phyloP scores from a whole-genome alignment of 1,140 invertebrate species.

The Adelges cooleyi region DNA sequence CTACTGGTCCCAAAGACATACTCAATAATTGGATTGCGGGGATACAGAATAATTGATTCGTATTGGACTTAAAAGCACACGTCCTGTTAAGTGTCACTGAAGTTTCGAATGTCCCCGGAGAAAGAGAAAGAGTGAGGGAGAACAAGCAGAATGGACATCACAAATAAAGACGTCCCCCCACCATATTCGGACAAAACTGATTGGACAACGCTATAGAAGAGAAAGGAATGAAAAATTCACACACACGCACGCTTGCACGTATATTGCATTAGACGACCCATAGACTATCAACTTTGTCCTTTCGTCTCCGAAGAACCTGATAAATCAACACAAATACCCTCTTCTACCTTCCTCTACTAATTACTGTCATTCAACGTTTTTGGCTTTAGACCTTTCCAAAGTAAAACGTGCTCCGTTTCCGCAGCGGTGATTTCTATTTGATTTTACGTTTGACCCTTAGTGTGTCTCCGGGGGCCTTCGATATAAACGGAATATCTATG shows the following conservation, averaged over 20 bases:
- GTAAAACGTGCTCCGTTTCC: constrained; percentile 23
- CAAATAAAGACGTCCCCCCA: constrained; percentile 19
- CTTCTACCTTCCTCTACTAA: constrained; percentile 1
- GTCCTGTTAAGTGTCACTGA: constrained; percentile 19
- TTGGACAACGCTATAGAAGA: not conserved
- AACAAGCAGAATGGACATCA: not conserved
- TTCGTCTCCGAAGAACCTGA: constrained; percentile 17
- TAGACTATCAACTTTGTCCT: constrained; percentile 8
- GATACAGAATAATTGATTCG: constrained; percentile 27
- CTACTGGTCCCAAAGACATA: no score
- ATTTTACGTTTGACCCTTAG: not conserved
- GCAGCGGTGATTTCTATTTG: constrained; percentile 25
- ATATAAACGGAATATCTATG: not conserved
- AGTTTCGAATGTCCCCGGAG: constrained; percentile 20
- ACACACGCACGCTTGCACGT: not conserved
- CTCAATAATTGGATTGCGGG: constrained; percentile 1
- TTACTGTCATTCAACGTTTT: constrained; percentile 29
- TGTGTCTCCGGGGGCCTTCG: constrained; percentile 8
- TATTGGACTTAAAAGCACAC: constrained; percentile 6
- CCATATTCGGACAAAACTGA: not conserved
- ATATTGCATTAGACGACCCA: constrained; percentile 24
- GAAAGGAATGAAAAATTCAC: constrained; percentile 21
- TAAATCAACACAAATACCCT: constrained; percentile 21
- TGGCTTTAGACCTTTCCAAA: not conserved
- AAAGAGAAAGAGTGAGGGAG: not conserved